Evolutionary conservation across 2,113 vertebrate species (phyloP), one percentile per base, ranked within the genome.

Genomic region (Patagioenas fasciata): DNA sequence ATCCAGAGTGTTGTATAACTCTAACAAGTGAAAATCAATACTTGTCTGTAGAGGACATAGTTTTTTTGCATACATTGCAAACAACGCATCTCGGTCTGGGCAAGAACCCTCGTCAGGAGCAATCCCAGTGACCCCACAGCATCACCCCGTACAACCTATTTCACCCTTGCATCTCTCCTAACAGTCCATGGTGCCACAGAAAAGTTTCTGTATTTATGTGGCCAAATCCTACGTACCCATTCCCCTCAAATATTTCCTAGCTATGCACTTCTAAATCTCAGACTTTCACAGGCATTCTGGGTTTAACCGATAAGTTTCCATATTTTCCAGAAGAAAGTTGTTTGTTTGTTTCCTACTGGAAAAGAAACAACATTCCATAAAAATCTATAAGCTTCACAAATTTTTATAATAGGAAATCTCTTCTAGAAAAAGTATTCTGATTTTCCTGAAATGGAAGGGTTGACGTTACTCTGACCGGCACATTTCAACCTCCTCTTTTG

Each of bases 141-240:
- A 65, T 42, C 62, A 66, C 17, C 70, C 58, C 18, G 0, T 5
- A 13, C 58, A 31, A 16, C 3, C 58, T 51, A 56, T 57, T 74
- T 67, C 65, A 29, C 4, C 56, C 5, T 2, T 47, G 2, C 20
- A n/a, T 24, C 71, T 60, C 53, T 66, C 50, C 32, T 28, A 18
- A 23, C 0, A 19, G 10, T 3, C 42, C 11, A 38, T 9, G 25
- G 32, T 15, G 61, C n/a, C 67, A 50, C 0, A 1, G 16, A 61
- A 36, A 88, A 91, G 11, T 12, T 10, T 38, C 19, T 4, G 16
- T 25, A 14, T 32, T 72, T 48, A 79, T 42, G 18, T 19, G 47
- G 56, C 23, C 25, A 34, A 19, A 40, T 65, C 48, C 75, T n/a
- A 34, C 23, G 58, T 28, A 9, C 32, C 25, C 44, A 6, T 11